phyloP scores from a whole-genome alignment of 1,140 invertebrate genomes.

The Tribolium madens region DNA sequence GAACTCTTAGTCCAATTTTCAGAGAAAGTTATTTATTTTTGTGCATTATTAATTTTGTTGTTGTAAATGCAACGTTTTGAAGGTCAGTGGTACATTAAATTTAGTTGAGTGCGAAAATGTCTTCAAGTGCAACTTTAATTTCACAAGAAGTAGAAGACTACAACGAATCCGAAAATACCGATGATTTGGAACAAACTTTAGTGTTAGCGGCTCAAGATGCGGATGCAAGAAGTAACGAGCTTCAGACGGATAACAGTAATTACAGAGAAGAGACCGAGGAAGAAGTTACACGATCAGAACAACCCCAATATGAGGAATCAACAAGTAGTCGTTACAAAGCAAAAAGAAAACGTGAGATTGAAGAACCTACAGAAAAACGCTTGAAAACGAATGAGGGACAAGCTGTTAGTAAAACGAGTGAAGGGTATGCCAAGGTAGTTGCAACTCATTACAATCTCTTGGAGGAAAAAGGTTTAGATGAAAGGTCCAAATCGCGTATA shows the following conservation, averaged over 20 bases:
- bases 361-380: conserved; percentile 16
- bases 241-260: conserved; percentile 35
- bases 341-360: conserved; percentile 23
- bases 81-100: neutral
- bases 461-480: conserved; percentile 82
- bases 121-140: neutral
- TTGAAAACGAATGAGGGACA: conserved; percentile 26
- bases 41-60: neutral
- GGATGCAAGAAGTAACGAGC: conserved; percentile 57
- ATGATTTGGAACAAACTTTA: conserved; percentile 63
- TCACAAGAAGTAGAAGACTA: conserved; percentile 15
- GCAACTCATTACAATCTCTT: conserved; percentile 89
- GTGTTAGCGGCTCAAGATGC: conserved; percentile 63
- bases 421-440: conserved; percentile 73
- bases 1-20: neutral
- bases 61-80: no score
- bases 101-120: neutral
- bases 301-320: conserved; percentile 21
- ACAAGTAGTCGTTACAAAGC: neutral
- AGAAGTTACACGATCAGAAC: conserved; percentile 1
- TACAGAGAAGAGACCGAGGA: conserved; percentile 32
- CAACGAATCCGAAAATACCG: conserved; percentile 39
- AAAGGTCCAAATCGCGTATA: conserved; percentile 88
- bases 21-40: neutral
- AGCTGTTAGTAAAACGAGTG: neutral